Percentiles rank a stretch among this genome's conserved stretches.
phyloP scores from a whole-genome alignment of 2,113 vertebrate genomes.

The Theropithecus gelada region DNA sequence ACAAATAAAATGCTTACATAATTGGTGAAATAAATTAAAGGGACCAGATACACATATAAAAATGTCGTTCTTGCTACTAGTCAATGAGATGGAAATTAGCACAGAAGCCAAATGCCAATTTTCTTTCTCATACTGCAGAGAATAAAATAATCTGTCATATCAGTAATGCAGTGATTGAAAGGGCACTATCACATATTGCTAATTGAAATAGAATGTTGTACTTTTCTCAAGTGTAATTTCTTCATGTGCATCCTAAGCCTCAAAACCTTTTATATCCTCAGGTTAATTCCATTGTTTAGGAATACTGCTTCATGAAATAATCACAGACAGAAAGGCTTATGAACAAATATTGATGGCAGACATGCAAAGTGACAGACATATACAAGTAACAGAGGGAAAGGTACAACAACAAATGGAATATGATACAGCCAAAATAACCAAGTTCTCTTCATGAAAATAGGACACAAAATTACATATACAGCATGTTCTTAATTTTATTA shows the following conservation, averaged over 20 bases:
- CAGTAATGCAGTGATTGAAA: background rate
- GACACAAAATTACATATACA: background rate
- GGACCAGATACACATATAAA: background rate
- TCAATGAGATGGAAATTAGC: background rate
- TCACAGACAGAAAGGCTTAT: background rate
- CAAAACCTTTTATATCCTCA: background rate
- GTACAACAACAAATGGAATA: background rate
- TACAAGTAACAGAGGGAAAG: background rate
- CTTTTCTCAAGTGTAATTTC: background rate
- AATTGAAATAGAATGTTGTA: background rate
- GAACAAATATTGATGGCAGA: background rate
- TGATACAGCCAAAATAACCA: background rate
- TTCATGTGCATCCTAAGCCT: background rate
- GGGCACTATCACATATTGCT: background rate
- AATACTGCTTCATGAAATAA: background rate
- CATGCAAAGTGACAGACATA: background rate
- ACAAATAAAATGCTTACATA: background rate
- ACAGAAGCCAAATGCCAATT: background rate
- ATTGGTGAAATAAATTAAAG: background rate
- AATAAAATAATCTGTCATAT: background rate
- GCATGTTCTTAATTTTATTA: background rate
- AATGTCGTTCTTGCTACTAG: background rate
- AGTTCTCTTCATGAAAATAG: background rate
- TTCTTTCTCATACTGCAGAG: background rate
- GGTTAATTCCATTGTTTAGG: constrained; percentile 2